Evolutionary conservation across 2,888 invertebrate genomes (phyloP), one percentile per base, ranked within the genome.

Genomic region (Notocelia uddmanniana): DNA sequence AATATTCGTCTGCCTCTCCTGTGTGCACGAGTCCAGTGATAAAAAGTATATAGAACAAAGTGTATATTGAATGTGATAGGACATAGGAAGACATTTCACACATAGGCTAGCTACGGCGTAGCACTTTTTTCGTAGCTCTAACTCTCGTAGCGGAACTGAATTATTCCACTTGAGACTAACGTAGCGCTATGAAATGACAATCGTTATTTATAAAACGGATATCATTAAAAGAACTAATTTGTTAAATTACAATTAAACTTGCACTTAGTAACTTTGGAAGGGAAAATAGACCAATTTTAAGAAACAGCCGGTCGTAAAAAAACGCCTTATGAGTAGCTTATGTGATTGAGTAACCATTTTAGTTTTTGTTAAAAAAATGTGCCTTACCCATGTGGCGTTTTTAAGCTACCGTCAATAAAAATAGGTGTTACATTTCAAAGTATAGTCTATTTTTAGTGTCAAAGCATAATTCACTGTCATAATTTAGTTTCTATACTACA

Each of bases 101-200:
- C n/a, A n/a, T n/a, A n/a, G n/a, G n/a, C n/a, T n/a, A n/a, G 45
- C 66, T 71, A 54, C 71, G 52, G 13, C 59, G 71, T 71, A 71
- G 71, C 71, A 67, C 41, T 54, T 23, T 41, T 21, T 37, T 37
- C 23, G 55, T 45, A 52, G 50, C 50, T 19, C 18, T 45, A 52
- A 10, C 11, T 31, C n/a, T 34, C 64, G 52, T 59, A 66, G 58
- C 52, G 10, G 26, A 26, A 19, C n/a, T 54, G 54, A 31, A n/a
- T n/a, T 54, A 31, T 54, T 62, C 45, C 26, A 54, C 37, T 37
- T 54, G 6, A n/a, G 10, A 50, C 48, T 62, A 21, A 21, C 21
- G 34, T 34, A 62, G 13, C 13, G 26, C 9, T 5, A 26, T 21
- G 2, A 48, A 10, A 45, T 8, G 5, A 18, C 2, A 8, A 60